These are phyloP conservation scores for Drosophila algonquin DNA, from an alignment of 2,888 invertebrate species.

Conservation along the genomic window DNA sequence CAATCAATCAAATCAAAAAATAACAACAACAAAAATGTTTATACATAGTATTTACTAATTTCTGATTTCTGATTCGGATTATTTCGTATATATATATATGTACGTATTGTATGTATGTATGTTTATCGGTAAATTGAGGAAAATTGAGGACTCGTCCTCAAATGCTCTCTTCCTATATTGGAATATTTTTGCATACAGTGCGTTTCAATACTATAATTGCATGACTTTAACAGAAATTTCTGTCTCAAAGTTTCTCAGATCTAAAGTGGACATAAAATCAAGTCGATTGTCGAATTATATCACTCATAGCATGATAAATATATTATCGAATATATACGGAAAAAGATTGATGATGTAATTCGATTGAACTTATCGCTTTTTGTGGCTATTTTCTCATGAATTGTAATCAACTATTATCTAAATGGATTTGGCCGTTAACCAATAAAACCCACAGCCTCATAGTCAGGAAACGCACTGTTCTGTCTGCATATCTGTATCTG, in stretches of 20 bases:
- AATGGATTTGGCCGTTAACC: no score
- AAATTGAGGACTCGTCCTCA: constrained; percentile 7
- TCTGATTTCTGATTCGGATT: neutral
- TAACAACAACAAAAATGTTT: neutral
- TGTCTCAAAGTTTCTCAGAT: neutral
- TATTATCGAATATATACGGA: constrained; percentile 9
- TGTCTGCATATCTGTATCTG: no score
- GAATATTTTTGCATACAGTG: constrained; percentile 3
- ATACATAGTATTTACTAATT: neutral
- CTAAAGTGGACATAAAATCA: constrained; percentile 12
- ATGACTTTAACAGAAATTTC: neutral
- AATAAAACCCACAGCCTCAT: no score
- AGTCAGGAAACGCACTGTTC: no score
- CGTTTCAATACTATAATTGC: constrained; percentile 12
- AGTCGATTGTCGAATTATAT: constrained; percentile 1
- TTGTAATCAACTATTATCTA: no score
- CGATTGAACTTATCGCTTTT: no score
- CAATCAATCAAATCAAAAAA: constrained; percentile 31
- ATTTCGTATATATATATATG: constrained; percentile 11
- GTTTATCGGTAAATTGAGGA: neutral
- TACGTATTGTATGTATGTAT: constrained; percentile 5
- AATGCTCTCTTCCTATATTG: neutral
- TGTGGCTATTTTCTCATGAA: no score
- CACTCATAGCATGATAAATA: constrained; percentile 6
- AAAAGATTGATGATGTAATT: no score